Base-by-base conservation (phyloP, 2,888 invertebrate genomes). In the Carcina quercana region DNA sequence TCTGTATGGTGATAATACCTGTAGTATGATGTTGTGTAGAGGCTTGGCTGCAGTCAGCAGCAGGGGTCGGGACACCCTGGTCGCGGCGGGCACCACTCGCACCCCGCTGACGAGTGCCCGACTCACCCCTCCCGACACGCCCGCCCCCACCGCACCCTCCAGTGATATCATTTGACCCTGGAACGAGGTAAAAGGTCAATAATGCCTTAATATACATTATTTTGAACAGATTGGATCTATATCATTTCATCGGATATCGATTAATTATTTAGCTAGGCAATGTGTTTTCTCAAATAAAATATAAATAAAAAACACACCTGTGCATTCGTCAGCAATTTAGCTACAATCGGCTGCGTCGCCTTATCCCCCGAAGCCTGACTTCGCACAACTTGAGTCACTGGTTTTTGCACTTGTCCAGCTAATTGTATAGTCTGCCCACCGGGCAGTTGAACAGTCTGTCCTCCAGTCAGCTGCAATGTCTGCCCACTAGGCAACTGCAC, bases 321-420 rank as follows among this genome's bases (percentile, higher is more conserved):
- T 25, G 91, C 87, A 59, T 89, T 91, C 4, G 92, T 91, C 13
- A 93, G 71, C 11, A 93, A 86, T 63, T 92, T 91, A 0, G 92
- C 91, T 21, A 92, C 86, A 15, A 91, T 87, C 3, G 89, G 89
- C 54, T 83, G 87, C 52, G 58, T 47, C 3, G 67, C 19, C 45
- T 80, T 84, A 11, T 83, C 85, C 1, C 56, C 61, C 6, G 61
- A 43, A 11, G 59, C 47, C 45, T 68, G 80, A 42, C 48, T 67
- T 38, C 67, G 72, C 15, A 74, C 80, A n/a, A 74, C 66, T 50
- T 76, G 79, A 22, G 73, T 50, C 36, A 68, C 43, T 2, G 69
- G 54, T 44, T 78, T 75, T 1, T 62, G 49, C 45, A 60, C 50
- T 32, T 60, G 75, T 42, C 67, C 74, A n/a, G 72, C 73, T 25